Conservation (phyloP, 2,113 vertebrate species). For the Thalassoma bifasciatum region DNA sequence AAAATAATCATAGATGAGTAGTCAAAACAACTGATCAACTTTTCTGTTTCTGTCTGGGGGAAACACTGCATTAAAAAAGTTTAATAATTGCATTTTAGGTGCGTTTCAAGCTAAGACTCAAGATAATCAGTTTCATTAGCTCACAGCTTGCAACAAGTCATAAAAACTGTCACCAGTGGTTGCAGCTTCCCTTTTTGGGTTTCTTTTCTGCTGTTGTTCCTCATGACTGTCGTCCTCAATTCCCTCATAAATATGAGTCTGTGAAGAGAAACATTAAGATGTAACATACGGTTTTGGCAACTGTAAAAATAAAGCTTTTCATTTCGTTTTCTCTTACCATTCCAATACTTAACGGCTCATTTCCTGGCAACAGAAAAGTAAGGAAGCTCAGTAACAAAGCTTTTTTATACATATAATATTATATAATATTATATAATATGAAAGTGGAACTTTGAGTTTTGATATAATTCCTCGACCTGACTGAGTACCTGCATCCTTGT, state of each 20-base stretch:
- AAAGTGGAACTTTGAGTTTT: neutral
- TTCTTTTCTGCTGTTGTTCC: neutral
- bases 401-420: too few species aligned
- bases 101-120: neutral
- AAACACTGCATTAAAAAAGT: neutral
- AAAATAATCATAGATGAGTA: neutral
- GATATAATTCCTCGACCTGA: too few species aligned
- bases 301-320: neutral
- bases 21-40: neutral
- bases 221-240: conserved; percentile 23
- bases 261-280: conserved; percentile 1
- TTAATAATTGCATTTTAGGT: neutral
- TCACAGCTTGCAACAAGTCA: conserved; percentile 63
- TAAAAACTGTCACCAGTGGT: conserved; percentile 40
- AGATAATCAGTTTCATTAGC: neutral
- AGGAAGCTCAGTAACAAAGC: neutral
- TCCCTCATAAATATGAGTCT: conserved; percentile 59
- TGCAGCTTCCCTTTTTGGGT: neutral
- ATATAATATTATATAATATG: too few species aligned
- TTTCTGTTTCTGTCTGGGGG: neutral
- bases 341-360: conserved; percentile 21
- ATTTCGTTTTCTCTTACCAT: conserved; percentile 42
- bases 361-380: conserved; percentile 32
- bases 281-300: accelerated
- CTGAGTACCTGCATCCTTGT: conserved; percentile 37